Evolutionary conservation across 2,113 vertebrate genomes (phyloP).

Genomic region (Chamaea fasciata): DNA sequence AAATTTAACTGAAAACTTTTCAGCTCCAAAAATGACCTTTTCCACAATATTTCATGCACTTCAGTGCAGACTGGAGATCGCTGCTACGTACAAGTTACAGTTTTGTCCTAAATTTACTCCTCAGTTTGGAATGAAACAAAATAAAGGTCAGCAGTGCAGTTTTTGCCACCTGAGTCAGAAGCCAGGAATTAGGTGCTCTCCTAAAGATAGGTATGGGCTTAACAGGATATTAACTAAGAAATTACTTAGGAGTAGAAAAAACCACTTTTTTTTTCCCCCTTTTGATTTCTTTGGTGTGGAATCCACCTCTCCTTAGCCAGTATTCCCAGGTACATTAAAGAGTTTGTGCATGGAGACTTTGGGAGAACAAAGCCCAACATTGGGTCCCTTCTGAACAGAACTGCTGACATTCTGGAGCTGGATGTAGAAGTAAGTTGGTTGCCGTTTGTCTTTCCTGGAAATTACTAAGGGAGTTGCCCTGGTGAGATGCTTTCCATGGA

Average conservation of each 20-base stretch:
- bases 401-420: constrained; percentile 91
- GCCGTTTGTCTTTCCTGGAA: not conserved
- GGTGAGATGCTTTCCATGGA: not conserved
- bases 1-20: not conserved
- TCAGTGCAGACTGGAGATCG: not conserved
- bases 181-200: not conserved
- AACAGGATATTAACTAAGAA: not conserved
- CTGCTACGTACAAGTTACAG: not conserved
- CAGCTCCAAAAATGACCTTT: not conserved
- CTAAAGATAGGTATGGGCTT: not conserved
- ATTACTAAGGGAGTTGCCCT: not conserved
- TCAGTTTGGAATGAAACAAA: not conserved
- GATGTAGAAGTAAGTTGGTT: constrained; percentile 87
- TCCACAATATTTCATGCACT: not conserved
- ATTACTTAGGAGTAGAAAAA: not conserved
- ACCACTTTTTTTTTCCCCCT: not conserved
- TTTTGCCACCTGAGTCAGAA: not conserved
- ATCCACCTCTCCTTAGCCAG: constrained; percentile 68
- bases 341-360: constrained; percentile 97
- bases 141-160: not conserved
- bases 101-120: not conserved
- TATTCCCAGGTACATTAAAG: constrained; percentile 89
- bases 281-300: not conserved
- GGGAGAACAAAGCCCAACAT: constrained; percentile 94
- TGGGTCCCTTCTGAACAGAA: constrained; percentile 83